Conservation (phyloP, 1,140 invertebrate species). For the Bombus vancouverensis region DNA sequence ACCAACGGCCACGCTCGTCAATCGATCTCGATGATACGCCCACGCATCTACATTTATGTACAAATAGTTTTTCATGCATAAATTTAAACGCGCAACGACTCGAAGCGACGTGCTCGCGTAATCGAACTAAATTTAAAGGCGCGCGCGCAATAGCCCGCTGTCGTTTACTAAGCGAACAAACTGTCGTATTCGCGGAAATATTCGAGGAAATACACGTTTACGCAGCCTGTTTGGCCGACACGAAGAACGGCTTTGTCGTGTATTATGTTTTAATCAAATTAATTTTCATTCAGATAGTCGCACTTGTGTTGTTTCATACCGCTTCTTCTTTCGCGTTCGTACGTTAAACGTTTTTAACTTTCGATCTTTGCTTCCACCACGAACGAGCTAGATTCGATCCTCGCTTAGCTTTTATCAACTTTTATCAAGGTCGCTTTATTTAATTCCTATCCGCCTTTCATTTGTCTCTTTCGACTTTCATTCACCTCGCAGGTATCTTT, state of each 20-base stretch:
- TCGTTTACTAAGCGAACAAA: not conserved
- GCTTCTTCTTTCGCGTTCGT: no score
- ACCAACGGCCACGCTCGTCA: conserved; percentile 20
- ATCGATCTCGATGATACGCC: conserved; percentile 59
- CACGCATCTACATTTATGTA: not conserved
- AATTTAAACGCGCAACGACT: not conserved
- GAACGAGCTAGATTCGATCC: not conserved
- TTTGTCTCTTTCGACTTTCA: not conserved
- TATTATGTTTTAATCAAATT: not conserved
- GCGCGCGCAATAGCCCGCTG: not conserved
- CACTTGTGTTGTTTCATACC: no score
- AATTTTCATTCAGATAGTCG: not conserved
- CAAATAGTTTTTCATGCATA: conserved; percentile 36
- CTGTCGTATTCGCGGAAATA: not conserved
- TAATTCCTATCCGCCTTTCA: not conserved
- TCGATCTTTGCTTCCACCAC: not conserved
- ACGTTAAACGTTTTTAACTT: no score
- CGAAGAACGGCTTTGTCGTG: no score
- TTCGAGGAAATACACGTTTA: not conserved
- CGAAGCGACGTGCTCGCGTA: not conserved
- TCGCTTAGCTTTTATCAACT: not conserved
- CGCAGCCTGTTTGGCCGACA: not conserved
- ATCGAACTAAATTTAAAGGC: conserved; percentile 15
- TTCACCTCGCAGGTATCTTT: not conserved
- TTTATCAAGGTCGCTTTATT: not conserved